Evolutionary conservation across 2,888 invertebrate species (phyloP), one percentile per base, ranked within the genome.

Genomic region (Melinaea marsaeus): DNA sequence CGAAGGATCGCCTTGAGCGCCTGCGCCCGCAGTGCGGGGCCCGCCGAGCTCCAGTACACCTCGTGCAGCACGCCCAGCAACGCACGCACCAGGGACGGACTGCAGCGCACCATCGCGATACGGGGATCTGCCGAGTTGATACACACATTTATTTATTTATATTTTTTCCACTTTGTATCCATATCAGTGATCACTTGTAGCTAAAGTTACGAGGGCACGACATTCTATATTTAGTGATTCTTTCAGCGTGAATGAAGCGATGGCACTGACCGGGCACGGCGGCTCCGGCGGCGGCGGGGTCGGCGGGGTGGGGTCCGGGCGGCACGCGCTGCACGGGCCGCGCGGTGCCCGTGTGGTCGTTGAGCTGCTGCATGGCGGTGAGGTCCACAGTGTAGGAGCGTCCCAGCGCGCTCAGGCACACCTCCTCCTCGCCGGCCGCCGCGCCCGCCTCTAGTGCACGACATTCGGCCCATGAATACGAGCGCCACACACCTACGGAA

Each of bases 1-100:
- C 99, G 94, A 62, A 99, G 92, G 66, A 99, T 93, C 4, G 99
- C 99, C 78, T 98, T 95, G 67, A 99, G 93, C 80, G 99, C 99
- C 88, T 98, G 98, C 88, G 98, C 98, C 74, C 99, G 95, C 37
- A 99, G 98, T 66, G 98, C 97, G 37, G 99, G 98, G 7, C 99
- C 99, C 61, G 99, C 99, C 67, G 98, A 98, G 75, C 97, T 98
- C 85, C 97, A 98, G 90, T 99, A 99, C 62, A 99, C 98, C 91
- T 99, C 99, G 87, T 99, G 99, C 56, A 99, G 92, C 35, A 99
- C 97, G 55, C 96, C 96, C 85, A 99, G 98, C 67, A 99, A 91
- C 54, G 97, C 96, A 75, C 95, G 93, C 58, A 92, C 94, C 71
- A 94, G 93, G 47, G 81, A 80, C 60, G 88, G 84, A 74, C 79